Evolutionary conservation across 1,140 invertebrate species (phyloP).

Genomic region (Hydropsyche tenuis): DNA sequence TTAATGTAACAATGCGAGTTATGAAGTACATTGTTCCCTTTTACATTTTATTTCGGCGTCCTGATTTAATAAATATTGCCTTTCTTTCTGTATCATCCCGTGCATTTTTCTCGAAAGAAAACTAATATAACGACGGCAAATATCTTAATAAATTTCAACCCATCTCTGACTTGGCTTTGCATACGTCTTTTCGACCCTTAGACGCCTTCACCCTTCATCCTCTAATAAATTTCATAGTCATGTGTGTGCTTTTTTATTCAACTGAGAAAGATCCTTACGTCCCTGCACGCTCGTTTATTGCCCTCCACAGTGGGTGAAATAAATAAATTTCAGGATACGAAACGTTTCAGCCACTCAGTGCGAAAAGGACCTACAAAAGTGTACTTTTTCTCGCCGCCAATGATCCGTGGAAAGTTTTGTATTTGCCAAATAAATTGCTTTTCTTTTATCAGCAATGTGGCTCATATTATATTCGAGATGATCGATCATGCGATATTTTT

Average conservation of each 20-base stretch:
- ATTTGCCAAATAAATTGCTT: slow-evolving; percentile 23
- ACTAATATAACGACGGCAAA: background rate
- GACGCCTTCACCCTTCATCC: background rate
- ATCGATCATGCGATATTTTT: slow-evolving; percentile 3
- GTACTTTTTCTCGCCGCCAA: background rate
- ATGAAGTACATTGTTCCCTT: too few species aligned
- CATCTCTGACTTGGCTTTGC: background rate
- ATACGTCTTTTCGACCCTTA: background rate
- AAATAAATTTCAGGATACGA: slow-evolving; percentile 6
- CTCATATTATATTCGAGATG: slow-evolving; percentile 2
- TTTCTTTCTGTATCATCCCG: too few species aligned
- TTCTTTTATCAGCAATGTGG: slow-evolving; percentile 17
- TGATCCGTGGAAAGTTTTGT: slow-evolving; percentile 22
- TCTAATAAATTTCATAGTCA: slow-evolving; percentile 3
- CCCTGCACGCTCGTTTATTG: background rate
- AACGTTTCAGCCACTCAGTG: background rate
- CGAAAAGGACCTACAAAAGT: background rate
- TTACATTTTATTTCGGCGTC: too few species aligned
- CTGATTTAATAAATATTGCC: too few species aligned
- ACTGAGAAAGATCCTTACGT: background rate
- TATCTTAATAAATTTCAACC: slow-evolving; percentile 5
- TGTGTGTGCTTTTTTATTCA: background rate
- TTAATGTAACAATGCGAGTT: too few species aligned
- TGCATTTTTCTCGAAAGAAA: too few species aligned
- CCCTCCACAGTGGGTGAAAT: background rate